phyloP scores from a whole-genome alignment of 2,888 invertebrate species.

The Pachycephus smyrnensis region DNA sequence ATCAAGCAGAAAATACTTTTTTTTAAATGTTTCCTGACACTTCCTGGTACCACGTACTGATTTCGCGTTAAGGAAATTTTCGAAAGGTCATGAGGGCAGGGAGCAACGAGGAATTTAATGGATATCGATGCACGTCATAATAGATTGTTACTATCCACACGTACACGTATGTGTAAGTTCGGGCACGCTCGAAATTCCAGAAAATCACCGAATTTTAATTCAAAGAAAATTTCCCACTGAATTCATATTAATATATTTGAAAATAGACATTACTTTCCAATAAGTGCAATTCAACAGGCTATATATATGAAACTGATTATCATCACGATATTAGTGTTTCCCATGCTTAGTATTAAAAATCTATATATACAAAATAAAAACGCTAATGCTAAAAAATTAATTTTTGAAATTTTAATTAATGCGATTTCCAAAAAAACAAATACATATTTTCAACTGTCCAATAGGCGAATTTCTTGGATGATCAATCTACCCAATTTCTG shows the following conservation, averaged over 20 bases:
- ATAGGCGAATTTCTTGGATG: background rate
- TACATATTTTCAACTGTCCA: background rate
- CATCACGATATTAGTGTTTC: background rate
- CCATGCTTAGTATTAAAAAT: background rate
- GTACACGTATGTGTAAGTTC: too few species aligned
- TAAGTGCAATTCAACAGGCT: background rate
- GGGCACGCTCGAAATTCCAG: background rate
- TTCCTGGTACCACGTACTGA: background rate
- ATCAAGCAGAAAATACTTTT: background rate
- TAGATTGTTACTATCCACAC: background rate
- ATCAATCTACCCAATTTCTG: background rate
- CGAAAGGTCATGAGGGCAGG: background rate
- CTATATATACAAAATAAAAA: background rate
- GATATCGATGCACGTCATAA: background rate
- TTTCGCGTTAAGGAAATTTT: background rate
- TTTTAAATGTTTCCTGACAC: background rate
- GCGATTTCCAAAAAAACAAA: background rate
- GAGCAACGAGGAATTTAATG: background rate
- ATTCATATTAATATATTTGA: background rate
- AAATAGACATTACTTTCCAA: background rate
- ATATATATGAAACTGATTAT: background rate
- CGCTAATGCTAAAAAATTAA: background rate
- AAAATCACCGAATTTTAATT: background rate
- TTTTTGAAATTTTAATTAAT: background rate
- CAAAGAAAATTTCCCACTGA: background rate